Evolutionary conservation across 2,797 vertebrate genomes (phyloP).

Genomic region (Eupleurogrammus muticus): DNA sequence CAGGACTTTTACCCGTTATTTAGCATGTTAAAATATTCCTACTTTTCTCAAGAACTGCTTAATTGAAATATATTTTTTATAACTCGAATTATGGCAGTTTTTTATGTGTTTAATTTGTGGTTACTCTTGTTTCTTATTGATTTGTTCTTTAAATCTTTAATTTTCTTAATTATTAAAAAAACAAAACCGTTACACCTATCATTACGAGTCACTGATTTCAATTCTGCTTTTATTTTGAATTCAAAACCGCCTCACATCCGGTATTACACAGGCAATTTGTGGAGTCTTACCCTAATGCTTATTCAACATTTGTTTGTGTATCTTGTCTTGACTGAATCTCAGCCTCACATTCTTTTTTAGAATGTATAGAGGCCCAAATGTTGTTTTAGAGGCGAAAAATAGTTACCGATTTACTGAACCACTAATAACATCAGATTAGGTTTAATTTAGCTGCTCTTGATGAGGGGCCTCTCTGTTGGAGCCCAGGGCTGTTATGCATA

Average conservation of each 20-base stretch:
- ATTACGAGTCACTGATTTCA: too few relatives aligned
- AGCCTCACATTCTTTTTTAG: not conserved
- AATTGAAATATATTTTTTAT: too few relatives aligned
- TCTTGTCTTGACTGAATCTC: not conserved
- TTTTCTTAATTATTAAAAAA: not conserved
- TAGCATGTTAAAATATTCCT: too few relatives aligned
- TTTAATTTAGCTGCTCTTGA: too few relatives aligned
- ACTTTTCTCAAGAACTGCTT: too few relatives aligned
- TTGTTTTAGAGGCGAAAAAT: too few relatives aligned
- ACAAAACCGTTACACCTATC: not conserved
- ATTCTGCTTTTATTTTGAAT: slow-evolving; percentile 3
- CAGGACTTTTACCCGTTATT: too few relatives aligned
- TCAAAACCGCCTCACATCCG: not conserved
- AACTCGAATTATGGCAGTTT: too few relatives aligned
- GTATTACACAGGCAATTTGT: not conserved
- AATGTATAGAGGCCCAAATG: too few relatives aligned
- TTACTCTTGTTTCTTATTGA: not conserved
- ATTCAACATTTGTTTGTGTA: not conserved
- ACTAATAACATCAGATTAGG: not conserved
- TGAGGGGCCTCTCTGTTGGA: not conserved
- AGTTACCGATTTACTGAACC: not conserved
- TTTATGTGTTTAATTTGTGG: too few relatives aligned
- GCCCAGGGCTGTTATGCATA: too few relatives aligned
- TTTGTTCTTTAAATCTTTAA: not conserved
- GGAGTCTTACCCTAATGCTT: not conserved